Evolutionary conservation across 2,888 invertebrate genomes (phyloP), one percentile per base, ranked within the genome.

Genomic region (Tinea trinotella): DNA sequence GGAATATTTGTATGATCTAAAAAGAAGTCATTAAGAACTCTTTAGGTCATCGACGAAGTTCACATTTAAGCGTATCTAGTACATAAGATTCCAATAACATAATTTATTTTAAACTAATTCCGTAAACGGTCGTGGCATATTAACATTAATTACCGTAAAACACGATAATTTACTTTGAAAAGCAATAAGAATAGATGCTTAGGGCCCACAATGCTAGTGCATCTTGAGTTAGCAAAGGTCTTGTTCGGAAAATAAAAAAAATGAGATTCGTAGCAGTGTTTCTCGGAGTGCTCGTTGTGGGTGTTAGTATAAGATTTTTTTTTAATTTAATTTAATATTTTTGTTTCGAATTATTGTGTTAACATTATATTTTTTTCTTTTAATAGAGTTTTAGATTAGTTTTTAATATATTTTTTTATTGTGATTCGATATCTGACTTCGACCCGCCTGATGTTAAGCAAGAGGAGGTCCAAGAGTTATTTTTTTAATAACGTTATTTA

Each of bases 241-340:
- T 10, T 35, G 40, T 13, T 13, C 6, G 2, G 12, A 40, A 35
- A n/a, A n/a, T 40, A 13, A 40, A 55, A 19, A 70, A 62, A 60
- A 78, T 79, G 78, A 71, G 68, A 58, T 61, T 56, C 48, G 55
- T 57, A 10, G 24, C 62, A 18, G 53, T 59, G 4, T 35, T 70
- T 52, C 58, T 69, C n/a, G 55, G 70, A n/a, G 55, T 68, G 54
- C 58, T 71, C 55, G 64, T 63, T 20, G 60, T 67, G 68, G 74
- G 71, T 15, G 40, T 40, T 40, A 40, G 40, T 40, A 40, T 40
- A 12, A 7, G 7, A 5, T 22, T 22, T n/a, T n/a, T n/a, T n/a
- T 9, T 7, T 24, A 7, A 24, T 24, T 24, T 24, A 5, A 24
- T 7, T 24, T 7, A 24, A 24, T 24, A 24, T 9, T 7, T 9